These are phyloP conservation scores for Phalacrocorax brasilianus DNA, from an alignment of 2,113 vertebrate genomes.

Conservation along the genomic window DNA sequence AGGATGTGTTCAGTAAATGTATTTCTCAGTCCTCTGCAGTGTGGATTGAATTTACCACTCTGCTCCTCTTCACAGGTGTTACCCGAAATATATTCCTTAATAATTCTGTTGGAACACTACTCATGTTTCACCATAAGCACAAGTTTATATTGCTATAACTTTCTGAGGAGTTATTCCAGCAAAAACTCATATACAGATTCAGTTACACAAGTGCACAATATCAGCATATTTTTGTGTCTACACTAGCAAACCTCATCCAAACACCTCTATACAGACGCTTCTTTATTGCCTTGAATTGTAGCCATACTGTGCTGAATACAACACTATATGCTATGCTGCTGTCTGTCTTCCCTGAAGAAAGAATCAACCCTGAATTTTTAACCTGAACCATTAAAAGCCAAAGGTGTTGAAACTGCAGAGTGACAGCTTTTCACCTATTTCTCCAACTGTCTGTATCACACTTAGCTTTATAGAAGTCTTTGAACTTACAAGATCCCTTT, in stretches of 20 bases:
- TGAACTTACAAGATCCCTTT: background rate
- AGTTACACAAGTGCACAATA: background rate
- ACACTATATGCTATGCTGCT: background rate
- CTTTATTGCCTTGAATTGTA: background rate
- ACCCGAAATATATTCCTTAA: background rate
- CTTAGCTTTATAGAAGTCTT: background rate
- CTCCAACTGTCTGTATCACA: background rate
- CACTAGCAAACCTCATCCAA: background rate
- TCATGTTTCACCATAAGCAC: background rate
- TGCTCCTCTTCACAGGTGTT: background rate
- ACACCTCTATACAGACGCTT: background rate
- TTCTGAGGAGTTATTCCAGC: background rate
- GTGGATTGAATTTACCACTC: background rate
- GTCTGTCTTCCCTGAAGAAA: background rate
- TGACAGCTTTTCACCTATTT: background rate
- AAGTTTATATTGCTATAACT: background rate
- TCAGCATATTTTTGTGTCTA: background rate
- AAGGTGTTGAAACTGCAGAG: background rate
- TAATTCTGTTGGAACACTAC: background rate
- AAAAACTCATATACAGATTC: background rate
- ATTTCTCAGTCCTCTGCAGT: background rate
- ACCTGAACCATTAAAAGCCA: background rate
- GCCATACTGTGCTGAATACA: background rate
- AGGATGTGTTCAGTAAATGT: background rate
- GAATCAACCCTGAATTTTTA: conserved; percentile 22